Evolutionary conservation across 2,888 invertebrate genomes (phyloP).

Genomic region (Hydroisotoma schaefferi): DNA sequence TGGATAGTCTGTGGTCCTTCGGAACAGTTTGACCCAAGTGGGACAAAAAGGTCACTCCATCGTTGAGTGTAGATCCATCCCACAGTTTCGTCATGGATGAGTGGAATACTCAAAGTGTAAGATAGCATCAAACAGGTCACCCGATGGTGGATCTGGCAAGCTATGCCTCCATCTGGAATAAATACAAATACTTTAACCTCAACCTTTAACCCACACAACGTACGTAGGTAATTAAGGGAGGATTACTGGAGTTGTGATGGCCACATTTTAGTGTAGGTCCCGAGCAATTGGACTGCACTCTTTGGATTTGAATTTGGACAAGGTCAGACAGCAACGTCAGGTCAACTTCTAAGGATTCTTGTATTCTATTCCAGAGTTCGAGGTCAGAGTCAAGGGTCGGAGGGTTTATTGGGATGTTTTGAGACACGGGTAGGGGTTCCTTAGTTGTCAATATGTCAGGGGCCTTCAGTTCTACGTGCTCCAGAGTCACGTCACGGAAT

Average conservation of each 20-base stretch:
- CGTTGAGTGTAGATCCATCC: constrained; percentile 15
- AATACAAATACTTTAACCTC: too few relatives aligned
- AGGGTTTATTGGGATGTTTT: too few relatives aligned
- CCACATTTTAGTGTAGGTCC: not conserved
- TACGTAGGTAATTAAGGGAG: too few relatives aligned
- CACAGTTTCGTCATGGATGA: constrained; percentile 21
- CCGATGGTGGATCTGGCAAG: constrained; percentile 34
- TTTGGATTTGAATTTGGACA: not conserved
- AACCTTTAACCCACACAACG: too few relatives aligned
- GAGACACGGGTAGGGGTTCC: too few relatives aligned
- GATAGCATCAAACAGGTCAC: constrained; percentile 21
- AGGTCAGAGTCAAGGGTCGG: too few relatives aligned
- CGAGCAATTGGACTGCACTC: not conserved
- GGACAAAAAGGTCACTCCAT: constrained; percentile 17
- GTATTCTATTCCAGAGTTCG: too few relatives aligned
- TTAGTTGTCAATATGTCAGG: too few relatives aligned
- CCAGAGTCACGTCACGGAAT: too few relatives aligned
- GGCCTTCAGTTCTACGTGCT: too few relatives aligned
- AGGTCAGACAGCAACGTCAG: not conserved
- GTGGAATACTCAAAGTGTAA: constrained; percentile 19
- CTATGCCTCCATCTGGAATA: constrained; percentile 31
- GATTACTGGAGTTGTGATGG: not conserved
- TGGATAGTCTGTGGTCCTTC: constrained; percentile 9
- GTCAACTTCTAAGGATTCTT: too few relatives aligned
- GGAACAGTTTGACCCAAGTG: constrained; percentile 22